Base-by-base conservation (phyloP, 1,140 invertebrate genomes). In the Aleiodes sp. region DNA sequence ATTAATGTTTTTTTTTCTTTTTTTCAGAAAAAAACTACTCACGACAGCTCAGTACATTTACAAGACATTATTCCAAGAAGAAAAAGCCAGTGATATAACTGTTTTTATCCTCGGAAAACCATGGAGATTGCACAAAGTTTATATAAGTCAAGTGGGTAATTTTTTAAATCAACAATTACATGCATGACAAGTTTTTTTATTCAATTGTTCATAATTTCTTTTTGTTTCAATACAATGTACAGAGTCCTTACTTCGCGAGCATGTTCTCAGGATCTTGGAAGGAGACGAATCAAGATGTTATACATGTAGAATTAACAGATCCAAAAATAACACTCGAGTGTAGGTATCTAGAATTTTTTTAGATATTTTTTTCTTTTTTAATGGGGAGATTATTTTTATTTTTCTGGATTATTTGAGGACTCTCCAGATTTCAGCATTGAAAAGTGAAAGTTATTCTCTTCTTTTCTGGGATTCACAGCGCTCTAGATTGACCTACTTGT, bases 181-280 rank as follows among this genome's bases (percentile, higher is more conserved):
- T 31, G 31, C 57, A 37, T 24, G n/a, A 37, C 19, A 33, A 67
- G 12, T 21, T 14, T 46, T 46, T 62, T 6, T 6, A 8, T 46
- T n/a, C 12, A 41, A 4, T 16, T 19, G 62, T 37, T 31, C 10
- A 43, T 24, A 10, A 21, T 59, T 24, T 33, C 29, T 35, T 19
- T 7, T 33, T 59, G 46, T 67, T 72, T 66, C 33, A 29, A 29
- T n/a, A 71, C 64, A 64, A 65, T 75, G 68, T 61, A 66, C 81
- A 95, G 89, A 94, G 92, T 77, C 92, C 92, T 2, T 95, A 94
- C 80, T 94, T 94, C 85, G 88, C 89, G 10, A 94, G 92, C 78
- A 95, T 95, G 94, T 95, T 95, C 83, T 92, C 90, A 77, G 93
- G 93, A 4, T 89, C 90, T 9, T 95, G 94, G 94, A 88, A 88